Evolutionary conservation across 2,797 vertebrate species (phyloP).

Genomic region (Spheniscus humboldti): DNA sequence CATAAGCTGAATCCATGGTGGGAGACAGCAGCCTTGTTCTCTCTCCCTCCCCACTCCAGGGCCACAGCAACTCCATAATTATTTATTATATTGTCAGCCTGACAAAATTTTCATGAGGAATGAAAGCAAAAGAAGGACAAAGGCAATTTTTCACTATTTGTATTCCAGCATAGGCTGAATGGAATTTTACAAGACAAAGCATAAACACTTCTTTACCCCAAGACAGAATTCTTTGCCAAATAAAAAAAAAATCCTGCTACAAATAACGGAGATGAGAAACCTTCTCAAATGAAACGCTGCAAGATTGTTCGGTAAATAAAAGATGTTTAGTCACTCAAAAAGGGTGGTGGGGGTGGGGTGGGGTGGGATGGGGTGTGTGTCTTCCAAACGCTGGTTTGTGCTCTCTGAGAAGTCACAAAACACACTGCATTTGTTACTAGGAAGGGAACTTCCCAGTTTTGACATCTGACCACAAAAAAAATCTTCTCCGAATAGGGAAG

Average conservation of each 20-base stretch:
- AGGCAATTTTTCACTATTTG: constrained; percentile 39
- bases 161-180: not conserved
- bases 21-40: not conserved
- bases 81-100: constrained; percentile 38
- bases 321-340: not conserved
- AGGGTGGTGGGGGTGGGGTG: not conserved
- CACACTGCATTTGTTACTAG: not conserved
- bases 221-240: not conserved
- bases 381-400: not conserved
- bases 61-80: not conserved
- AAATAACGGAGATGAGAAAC: not conserved
- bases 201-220: not conserved
- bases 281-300: not conserved
- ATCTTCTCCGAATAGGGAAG: not conserved
- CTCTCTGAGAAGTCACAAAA: not conserved
- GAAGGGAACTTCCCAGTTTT: not conserved
- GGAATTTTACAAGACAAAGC: constrained; percentile 18
- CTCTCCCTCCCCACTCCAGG: not conserved
- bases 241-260: constrained; percentile 14
- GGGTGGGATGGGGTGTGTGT: not conserved
- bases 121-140: constrained; percentile 43
- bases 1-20: not conserved
- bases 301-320: not conserved
- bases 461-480: not conserved
- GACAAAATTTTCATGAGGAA: constrained; percentile 40